Base-by-base conservation (phyloP, 1,140 invertebrate genomes). In the Drosophila setifemur region DNA sequence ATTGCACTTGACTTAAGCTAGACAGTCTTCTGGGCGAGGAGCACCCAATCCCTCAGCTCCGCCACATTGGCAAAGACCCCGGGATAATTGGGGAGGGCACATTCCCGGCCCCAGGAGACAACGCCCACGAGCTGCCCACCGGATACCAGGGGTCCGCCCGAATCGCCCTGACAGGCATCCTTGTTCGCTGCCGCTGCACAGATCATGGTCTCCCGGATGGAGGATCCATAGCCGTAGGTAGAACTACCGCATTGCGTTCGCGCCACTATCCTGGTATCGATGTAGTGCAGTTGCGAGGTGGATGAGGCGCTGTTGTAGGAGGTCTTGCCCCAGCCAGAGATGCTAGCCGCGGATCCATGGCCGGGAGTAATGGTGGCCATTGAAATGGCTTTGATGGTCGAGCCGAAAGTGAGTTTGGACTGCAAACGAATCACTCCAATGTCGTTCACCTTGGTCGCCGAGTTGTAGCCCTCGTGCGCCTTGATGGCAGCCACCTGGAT, bases 321-420 rank as follows among this genome's bases (percentile, higher is more conserved):
- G 9, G 55, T 77, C 4, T 45, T 35, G 6, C 88, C 88, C 92
- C 92, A 93, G 25, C 92, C 92, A 11, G 90, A 72, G n/a, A 92
- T 71, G 14, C 52, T 69, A 4, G 77, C 83, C 0, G 48, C 9
- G 11, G 64, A 52, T 23, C 66, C 73, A 35, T 75, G 73, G 16
- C 19, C 18, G 0, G 88, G 78, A 4, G 88, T 69, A 0, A 5
- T 19, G 1, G 16, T 82, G 0, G 89, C 79, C 53, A 91, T 42
- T 0, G 4, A 2, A n/a, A 91, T 89, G 3, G 78, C 70, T 25
- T 91, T 77, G 9, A 93, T 90, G n/a, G 72, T 90, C 0, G 71
- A 12, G 1, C 43, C 74, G 14, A 89, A 87, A 3, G 23, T 14
- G 6, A 92, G 72, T 12, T 68, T 43, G 1, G 68, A 43, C 12